Base-by-base conservation (phyloP, 2,797 vertebrate species). In the Pipistrellus nathusii region DNA sequence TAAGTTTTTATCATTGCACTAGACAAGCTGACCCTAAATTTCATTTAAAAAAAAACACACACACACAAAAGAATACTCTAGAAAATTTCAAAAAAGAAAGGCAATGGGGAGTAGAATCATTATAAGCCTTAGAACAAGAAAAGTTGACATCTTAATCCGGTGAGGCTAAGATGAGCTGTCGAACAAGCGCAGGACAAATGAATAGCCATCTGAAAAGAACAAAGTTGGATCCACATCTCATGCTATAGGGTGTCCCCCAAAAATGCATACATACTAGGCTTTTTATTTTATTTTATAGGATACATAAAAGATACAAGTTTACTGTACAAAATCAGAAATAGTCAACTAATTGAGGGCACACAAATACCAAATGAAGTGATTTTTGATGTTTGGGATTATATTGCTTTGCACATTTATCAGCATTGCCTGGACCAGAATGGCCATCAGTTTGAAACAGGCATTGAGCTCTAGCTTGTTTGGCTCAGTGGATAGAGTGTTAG, bases 21-120 rank as follows among this genome's bases (percentile, higher is more conserved):
- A 91, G 27, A 66, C 11, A 76, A 84, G 35, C 15, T 76, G 27
- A 66, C 44, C 20, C 69, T 84, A 55, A 66, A 83, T 66, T 77
- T 91, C 62, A 85, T n/a, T 46, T 2, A 55, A 57, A 53, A 75
- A 85, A 89, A 59, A 51, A 71, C 84, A 89, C 48, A 64, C 69
- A 71, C 84, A 89, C 48, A 64, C 69, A 71, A 88, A 88, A n/a
- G 44, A 89, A 85, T 68, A 88, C 32, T 57, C 25, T 32, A 5
- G 32, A 80, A 71, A 92, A 57, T 38, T 44, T 73, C 35, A 91
- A 75, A 91, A 85, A 64, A 68, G 30, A 64, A 75, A 21, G 55
- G 38, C 59, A 35, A 71, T 59, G 64, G 15, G 75, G 21, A 27
- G 27, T 21, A 38, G 41, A 85, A 66, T 32, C 35, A 41, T 62